Conservation (phyloP, 2,888 invertebrate genomes). For the Liopterus haemorrhoidalis region DNA sequence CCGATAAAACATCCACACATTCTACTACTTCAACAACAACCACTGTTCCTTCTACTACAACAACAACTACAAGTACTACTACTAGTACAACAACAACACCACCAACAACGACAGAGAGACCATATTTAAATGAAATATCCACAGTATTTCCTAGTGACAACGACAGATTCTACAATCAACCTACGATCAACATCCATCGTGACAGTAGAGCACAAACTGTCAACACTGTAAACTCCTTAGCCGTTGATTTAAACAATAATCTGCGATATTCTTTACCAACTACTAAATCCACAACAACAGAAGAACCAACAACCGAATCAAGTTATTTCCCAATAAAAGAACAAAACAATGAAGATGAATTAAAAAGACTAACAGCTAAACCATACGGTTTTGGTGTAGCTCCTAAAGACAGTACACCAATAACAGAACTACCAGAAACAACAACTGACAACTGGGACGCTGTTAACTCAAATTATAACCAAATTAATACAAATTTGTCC, state of each 20-base stretch:
- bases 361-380: slow-evolving; percentile 42
- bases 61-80: slow-evolving; percentile 39
- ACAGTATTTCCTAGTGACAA: slow-evolving; percentile 9
- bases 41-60: no score
- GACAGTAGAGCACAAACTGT: slow-evolving; percentile 41
- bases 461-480: slow-evolving; percentile 22
- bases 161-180: slow-evolving; percentile 42
- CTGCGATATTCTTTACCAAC: slow-evolving; percentile 36
- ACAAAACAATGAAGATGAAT: slow-evolving; percentile 45
- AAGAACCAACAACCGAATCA: slow-evolving; percentile 42
- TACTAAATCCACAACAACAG: slow-evolving; percentile 44
- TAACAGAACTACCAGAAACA: slow-evolving; percentile 26
- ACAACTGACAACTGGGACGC: slow-evolving; percentile 8
- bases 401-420: slow-evolving; percentile 46
- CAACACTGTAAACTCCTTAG: slow-evolving; percentile 41
- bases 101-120: slow-evolving; percentile 32
- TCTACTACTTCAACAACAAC: slow-evolving; percentile 47
- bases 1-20: slow-evolving; percentile 43
- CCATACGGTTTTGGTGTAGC: slow-evolving; percentile 51
- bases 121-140: slow-evolving; percentile 30
- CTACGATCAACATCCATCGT: slow-evolving; percentile 34
- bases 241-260: slow-evolving; percentile 48
- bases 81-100: slow-evolving; percentile 28
- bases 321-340: slow-evolving; percentile 39
- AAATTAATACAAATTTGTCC: no score